Base-by-base conservation (phyloP, 2,888 invertebrate genomes). In the Melinopterus prodromus region DNA sequence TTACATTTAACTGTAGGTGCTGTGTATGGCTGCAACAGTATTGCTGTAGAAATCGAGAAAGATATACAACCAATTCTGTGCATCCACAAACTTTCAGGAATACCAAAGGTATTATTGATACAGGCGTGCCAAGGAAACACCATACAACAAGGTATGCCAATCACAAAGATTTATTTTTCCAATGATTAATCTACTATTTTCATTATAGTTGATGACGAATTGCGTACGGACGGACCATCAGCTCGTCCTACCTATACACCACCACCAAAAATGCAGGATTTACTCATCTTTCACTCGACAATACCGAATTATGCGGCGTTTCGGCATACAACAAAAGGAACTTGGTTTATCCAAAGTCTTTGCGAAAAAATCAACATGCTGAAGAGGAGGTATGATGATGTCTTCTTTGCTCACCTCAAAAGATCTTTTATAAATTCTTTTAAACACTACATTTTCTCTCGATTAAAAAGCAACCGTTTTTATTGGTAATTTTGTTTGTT, bases 111-210 rank as follows among this genome's bases (percentile, higher is more conserved):
- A 78, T 85, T 92, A 0, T 90, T 93, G 76, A 88, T 92, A 70
- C 92, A 93, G 86, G 91, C 92, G 0, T 93, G 93, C 81, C 93
- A 92, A 85, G 91, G 91, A 38, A 85, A 82, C 3, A 79, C 84
- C 70, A 70, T 78, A 38, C 12, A 71, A 16, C 53, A 79, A 77
- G 69, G 16, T 77, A 16, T 81, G 14, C 16, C n/a, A 7, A 26
- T 26, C 35, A 26, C 37, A 74, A 74, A 26, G 6, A 9, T 36
- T 74, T 26, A 12, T 53, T 53, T 53, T 76, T 77, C 76, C 78
- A 5, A 80, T 71, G 71, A 77, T 79, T 35, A 35, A 72, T 74
- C 74, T 69, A 53, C 37, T 14, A 15, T 79, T 79, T 78, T 81
- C 79, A 78, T 80, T 78, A 75, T 84, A 26, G 83, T 83, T 6